These are phyloP conservation scores for Leuciscus idus DNA, from an alignment of 2,113 vertebrate species.

Conservation along the genomic window DNA sequence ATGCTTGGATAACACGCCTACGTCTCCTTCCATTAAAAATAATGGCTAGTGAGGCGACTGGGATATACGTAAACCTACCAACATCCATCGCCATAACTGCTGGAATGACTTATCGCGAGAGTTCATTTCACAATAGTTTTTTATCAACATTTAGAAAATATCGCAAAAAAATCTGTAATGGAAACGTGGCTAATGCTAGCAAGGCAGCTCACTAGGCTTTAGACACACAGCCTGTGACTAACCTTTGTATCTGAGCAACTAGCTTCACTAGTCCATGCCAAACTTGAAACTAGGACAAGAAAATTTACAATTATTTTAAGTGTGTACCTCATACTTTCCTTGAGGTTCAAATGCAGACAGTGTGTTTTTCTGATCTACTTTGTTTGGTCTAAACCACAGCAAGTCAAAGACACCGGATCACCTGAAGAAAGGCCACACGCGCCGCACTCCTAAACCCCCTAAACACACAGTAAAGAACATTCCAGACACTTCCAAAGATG, in stretches of 20 bases:
- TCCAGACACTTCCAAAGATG: conserved; percentile 1
- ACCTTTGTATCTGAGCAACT: background rate
- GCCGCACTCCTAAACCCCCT: background rate
- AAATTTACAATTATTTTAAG: background rate
- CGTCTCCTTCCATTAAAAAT: too few relatives aligned
- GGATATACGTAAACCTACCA: too few relatives aligned
- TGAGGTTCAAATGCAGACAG: background rate
- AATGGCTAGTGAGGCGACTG: too few relatives aligned
- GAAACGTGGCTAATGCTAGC: background rate
- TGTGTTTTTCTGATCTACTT: background rate
- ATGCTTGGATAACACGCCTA: too few relatives aligned
- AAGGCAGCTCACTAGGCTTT: background rate
- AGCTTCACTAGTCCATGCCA: background rate
- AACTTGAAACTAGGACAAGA: background rate
- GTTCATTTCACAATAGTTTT: too few relatives aligned
- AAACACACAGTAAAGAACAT: background rate
- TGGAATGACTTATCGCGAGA: too few relatives aligned
- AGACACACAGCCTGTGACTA: background rate
- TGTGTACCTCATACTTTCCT: background rate
- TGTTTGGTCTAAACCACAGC: background rate
- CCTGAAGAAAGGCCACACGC: background rate
- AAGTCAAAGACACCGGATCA: background rate
- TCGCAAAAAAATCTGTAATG: too few relatives aligned
- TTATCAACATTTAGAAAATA: too few relatives aligned
- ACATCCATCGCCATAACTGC: too few relatives aligned